Evolutionary conservation across 1,140 invertebrate species (phyloP).

Genomic region (Bombus haemorrhoidalis): DNA sequence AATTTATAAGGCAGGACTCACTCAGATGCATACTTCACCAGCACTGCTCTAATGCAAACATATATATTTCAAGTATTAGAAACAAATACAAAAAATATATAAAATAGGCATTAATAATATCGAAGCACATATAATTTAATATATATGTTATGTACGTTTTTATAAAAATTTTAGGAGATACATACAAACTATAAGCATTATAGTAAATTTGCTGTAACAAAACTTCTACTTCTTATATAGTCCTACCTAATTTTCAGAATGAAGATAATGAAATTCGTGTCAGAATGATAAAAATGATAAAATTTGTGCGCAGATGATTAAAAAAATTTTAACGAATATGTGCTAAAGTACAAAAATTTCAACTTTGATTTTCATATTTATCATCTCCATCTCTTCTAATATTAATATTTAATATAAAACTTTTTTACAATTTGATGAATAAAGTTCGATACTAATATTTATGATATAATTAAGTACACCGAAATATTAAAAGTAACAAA

Average conservation of each 20-base stretch:
- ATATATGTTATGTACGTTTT: not conserved
- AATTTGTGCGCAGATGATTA: not conserved
- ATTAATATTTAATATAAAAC: not conserved
- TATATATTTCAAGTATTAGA: conserved; percentile 19
- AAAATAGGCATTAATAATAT: conserved; percentile 8
- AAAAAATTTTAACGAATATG: not conserved
- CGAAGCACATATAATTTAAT: conserved; percentile 25
- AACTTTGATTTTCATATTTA: not conserved
- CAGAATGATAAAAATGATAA: not conserved
- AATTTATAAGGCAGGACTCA: conserved; percentile 34
- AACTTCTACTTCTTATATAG: not conserved
- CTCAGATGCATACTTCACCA: conserved; percentile 25
- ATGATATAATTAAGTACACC: conserved; percentile 43
- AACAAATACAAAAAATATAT: conserved; percentile 26
- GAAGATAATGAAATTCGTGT: not conserved
- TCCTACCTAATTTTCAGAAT: conserved; percentile 3
- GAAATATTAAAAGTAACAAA: conserved; percentile 27
- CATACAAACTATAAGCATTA: conserved; percentile 7
- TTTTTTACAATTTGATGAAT: conserved; percentile 1
- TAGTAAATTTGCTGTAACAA: not conserved
- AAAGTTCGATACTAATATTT: not conserved
- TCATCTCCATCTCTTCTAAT: not conserved
- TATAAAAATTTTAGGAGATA: conserved; percentile 29
- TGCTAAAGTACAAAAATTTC: not conserved
- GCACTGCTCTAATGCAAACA: not conserved